Base-by-base conservation (phyloP, 2,797 vertebrate genomes). In the Clarias laeviceps region DNA sequence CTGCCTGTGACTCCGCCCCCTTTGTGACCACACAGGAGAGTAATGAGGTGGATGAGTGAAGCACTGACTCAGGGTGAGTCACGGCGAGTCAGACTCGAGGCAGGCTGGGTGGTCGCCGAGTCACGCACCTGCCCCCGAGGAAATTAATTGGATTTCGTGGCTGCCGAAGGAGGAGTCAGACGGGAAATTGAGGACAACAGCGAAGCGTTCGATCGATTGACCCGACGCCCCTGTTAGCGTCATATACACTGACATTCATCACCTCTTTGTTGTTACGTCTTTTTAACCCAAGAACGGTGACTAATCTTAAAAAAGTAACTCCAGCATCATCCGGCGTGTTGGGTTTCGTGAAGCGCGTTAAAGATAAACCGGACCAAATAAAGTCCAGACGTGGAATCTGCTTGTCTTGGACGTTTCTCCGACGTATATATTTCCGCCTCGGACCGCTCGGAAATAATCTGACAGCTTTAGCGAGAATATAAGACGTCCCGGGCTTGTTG, bases 121-220 rank as follows among this genome's bases (percentile, higher is more conserved):
- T 56, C 3, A 0, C 0, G 57, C 11, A 45, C 74, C 68, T 50
- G 9, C 27, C 77, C 15, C n/a, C 0, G 29, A 82, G 73, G 7
- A 37, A 61, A 78, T 78, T 1, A 7, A 78, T 3, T 15, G 5
- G 56, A 34, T 78, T 61, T 18, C 7, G 79, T 54, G 68, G 80
- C 88, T 87, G 82, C 24, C 59, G 37, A 20, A n/a, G 61, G 66
- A 72, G 29, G 62, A 73, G 77, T 80, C 27, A 17, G 85, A 73
- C 2, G 9, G 40, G 18, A 56, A 57, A 20, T 17, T 50, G 15
- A 34, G 56, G 54, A 32, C 27, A 24, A 45, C 24, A 3, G 15
- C 15, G n/a, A 50, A 12, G 45, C 11, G 11, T 50, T 12, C 45
- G 12, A 12, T 50, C 11, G 11, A 50, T 2, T 50, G 45, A 50